Conservation (phyloP, 2,888 invertebrate species). For the Latrodectus hesperus region DNA sequence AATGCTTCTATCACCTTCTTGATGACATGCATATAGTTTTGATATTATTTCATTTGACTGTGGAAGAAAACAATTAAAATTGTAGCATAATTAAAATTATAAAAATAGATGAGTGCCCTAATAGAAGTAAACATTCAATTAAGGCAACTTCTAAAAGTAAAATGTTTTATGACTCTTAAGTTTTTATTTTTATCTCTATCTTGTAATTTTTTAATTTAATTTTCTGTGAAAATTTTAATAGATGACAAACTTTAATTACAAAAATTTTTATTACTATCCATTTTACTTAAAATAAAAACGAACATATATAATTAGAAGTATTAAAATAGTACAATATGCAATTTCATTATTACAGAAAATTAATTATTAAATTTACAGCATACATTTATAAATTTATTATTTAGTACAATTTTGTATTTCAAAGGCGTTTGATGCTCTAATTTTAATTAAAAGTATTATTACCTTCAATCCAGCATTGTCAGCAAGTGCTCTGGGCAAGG, state of each 20-base stretch:
- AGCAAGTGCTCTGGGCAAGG: constrained; percentile 91
- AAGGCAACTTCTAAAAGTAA: too few relatives aligned
- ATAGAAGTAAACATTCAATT: too few relatives aligned
- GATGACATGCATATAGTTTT: constrained; percentile 94
- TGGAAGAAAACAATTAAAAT: constrained; percentile 3
- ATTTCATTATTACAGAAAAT: too few relatives aligned
- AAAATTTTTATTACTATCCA: too few relatives aligned
- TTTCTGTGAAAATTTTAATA: too few relatives aligned
- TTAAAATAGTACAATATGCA: neutral
- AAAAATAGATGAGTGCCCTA: neutral
- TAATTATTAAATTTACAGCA: too few relatives aligned
- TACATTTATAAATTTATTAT: too few relatives aligned
- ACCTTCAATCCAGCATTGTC: constrained; percentile 93
- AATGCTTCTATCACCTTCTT: constrained; percentile 85
- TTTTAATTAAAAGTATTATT: constrained; percentile 28
- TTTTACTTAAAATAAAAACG: neutral
- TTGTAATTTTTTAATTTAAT: too few relatives aligned
- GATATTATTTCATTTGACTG: constrained; percentile 87
- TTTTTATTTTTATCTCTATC: too few relatives aligned
- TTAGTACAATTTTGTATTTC: too few relatives aligned
- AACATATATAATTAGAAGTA: neutral
- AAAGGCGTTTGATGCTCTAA: neutral
- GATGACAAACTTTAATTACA: too few relatives aligned
- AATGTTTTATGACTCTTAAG: too few relatives aligned
- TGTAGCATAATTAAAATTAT: constrained; percentile 24